These are phyloP conservation scores for Mormyrops boulengeri DNA, from an alignment of 2,797 vertebrate genomes.

Conservation along the genomic window DNA sequence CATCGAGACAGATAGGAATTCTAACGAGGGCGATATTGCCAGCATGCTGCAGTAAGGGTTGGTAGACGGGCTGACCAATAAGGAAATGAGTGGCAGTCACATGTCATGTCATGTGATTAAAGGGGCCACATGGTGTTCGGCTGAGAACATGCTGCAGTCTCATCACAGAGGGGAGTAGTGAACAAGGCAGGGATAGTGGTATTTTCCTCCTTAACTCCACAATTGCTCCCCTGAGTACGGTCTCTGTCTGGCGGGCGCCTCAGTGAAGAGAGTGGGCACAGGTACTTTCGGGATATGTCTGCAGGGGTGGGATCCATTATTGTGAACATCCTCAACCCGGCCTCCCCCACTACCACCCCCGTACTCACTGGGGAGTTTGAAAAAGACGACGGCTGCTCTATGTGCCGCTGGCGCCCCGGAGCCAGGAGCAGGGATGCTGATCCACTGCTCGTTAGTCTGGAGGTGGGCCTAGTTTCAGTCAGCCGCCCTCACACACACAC, in stretches of 20 bases:
- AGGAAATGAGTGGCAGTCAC: slow-evolving; percentile 53
- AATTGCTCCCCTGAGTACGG: slow-evolving; percentile 35
- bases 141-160: slow-evolving; percentile 53
- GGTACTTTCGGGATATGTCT: slow-evolving; percentile 46
- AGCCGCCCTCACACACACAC: not conserved
- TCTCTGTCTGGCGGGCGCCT: slow-evolving; percentile 28
- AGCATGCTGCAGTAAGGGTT: slow-evolving; percentile 38
- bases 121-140: slow-evolving; percentile 50
- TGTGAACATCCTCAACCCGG: not conserved
- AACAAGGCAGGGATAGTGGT: slow-evolving; percentile 45
- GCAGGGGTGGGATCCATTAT: not conserved
- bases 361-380: not conserved
- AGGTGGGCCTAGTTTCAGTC: not conserved
- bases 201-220: slow-evolving; percentile 28
- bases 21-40: slow-evolving; percentile 32
- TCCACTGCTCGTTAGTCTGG: not conserved
- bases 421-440: not conserved
- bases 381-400: not conserved
- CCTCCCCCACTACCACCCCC: slow-evolving; percentile 48
- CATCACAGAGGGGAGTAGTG: slow-evolving; percentile 55
- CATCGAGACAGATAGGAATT: slow-evolving; percentile 15
- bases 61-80: slow-evolving; percentile 48
- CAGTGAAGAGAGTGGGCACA: slow-evolving; percentile 36
- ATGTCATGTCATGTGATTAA: slow-evolving; percentile 46
- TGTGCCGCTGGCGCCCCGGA: not conserved